These are phyloP conservation scores for Odontocerum albicorne DNA, from an alignment of 2,888 invertebrate species.

Conservation along the genomic window DNA sequence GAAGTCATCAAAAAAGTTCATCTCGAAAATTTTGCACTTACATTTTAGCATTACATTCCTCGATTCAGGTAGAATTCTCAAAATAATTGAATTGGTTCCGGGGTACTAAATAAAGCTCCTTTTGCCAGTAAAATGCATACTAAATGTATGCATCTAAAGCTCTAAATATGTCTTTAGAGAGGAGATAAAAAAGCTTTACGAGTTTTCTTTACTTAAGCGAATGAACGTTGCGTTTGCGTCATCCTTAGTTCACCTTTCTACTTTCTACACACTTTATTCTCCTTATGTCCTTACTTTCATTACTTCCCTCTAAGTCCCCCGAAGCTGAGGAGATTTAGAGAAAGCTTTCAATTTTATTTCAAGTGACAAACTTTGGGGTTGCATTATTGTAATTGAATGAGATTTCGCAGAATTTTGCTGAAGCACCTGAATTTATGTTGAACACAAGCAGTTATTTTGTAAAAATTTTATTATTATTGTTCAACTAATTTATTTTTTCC, in stretches of 20 bases:
- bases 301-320: conserved; percentile 3
- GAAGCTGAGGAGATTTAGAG: not conserved
- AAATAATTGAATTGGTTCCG: no score
- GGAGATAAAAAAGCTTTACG: conserved; percentile 35
- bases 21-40: no score
- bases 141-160: conserved; percentile 30
- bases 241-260: not conserved
- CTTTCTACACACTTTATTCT: not conserved
- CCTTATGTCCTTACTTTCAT: not conserved
- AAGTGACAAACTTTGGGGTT: not conserved
- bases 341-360: not conserved
- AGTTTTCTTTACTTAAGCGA: conserved; percentile 32
- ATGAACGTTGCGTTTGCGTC: conserved; percentile 28
- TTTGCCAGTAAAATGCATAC: conserved; percentile 23
- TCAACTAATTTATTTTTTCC: no score
- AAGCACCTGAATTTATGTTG: not conserved
- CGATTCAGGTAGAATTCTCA: no score
- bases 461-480: no score
- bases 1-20: no score
- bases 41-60: no score
- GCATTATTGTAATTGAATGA: conserved; percentile 20
- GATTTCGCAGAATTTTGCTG: not conserved
- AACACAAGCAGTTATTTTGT: no score
- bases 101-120: no score
- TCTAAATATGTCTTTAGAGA: conserved; percentile 33